phyloP scores from a whole-genome alignment of 1,140 invertebrate genomes.

The Planococcus citri region DNA sequence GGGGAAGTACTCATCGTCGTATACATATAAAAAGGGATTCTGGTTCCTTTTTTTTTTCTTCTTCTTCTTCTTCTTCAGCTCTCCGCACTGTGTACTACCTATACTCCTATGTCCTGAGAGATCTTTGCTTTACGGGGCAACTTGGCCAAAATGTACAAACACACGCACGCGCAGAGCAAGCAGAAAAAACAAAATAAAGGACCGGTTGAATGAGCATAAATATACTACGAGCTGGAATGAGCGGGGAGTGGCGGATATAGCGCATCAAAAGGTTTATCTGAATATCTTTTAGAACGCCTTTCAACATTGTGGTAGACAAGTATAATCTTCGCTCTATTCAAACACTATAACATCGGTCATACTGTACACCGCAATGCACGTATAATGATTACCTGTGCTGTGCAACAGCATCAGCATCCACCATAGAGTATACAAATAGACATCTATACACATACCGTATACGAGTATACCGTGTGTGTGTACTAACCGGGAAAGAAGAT shows the following conservation, averaged over 20 bases:
- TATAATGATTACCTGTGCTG: conserved; percentile 16
- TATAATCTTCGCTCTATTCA: conserved; percentile 9
- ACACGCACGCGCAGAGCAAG: not conserved
- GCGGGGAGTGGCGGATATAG: not conserved
- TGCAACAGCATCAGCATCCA: no score
- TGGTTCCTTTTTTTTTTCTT: conserved; percentile 2
- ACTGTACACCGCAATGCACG: conserved; percentile 7
- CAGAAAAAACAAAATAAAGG: conserved; percentile 17
- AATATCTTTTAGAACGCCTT: conserved; percentile 14
- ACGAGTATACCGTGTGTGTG: no score
- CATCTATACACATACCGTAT: no score
- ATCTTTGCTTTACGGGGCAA: not conserved
- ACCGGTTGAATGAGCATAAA: conserved; percentile 13
- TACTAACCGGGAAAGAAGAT: conserved; percentile 13
- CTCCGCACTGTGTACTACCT: no score
- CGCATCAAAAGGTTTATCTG: conserved; percentile 11
- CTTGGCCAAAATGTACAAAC: not conserved
- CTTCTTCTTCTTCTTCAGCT: no score
- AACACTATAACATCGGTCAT: conserved; percentile 11
- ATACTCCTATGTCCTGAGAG: not conserved
- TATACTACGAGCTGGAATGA: not conserved
- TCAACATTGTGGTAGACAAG: conserved; percentile 18
- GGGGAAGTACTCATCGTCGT: conserved; percentile 6
- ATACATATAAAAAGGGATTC: not conserved
- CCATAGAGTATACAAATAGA: no score